Evolutionary conservation across 2,113 vertebrate genomes (phyloP).

Genomic region (Urocitellus parryii): DNA sequence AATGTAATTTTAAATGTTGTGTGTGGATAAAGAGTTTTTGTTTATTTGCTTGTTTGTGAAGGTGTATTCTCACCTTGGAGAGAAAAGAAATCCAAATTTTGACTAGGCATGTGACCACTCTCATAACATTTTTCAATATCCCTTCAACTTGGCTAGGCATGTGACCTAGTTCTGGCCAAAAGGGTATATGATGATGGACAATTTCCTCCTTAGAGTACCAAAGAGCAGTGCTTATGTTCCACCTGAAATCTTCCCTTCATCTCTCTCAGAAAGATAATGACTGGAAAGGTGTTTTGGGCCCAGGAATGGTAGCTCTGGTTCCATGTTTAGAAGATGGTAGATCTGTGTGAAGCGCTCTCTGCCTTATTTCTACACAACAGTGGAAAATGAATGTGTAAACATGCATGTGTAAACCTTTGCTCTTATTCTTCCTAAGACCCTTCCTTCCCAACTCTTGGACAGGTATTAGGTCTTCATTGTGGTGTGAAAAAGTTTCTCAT

Average conservation of each 20-base stretch:
- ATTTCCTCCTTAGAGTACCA: neutral
- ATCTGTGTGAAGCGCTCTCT: neutral
- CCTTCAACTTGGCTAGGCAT: neutral
- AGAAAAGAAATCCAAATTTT: neutral
- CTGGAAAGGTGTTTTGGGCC: no score
- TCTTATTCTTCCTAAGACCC: neutral
- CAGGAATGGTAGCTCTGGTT: rapidly evolving
- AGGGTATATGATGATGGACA: rapidly evolving
- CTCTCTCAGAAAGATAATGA: neutral
- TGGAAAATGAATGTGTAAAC: neutral
- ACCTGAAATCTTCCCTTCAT: neutral
- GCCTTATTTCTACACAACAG: neutral
- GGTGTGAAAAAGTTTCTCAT: neutral
- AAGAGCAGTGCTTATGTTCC: neutral
- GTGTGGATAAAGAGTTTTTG: neutral
- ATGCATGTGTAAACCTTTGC: neutral
- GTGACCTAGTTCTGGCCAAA: neutral
- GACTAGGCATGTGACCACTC: neutral
- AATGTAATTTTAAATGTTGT: neutral
- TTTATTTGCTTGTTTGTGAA: neutral
- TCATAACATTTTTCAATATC: neutral
- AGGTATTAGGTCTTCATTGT: neutral
- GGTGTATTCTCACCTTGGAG: neutral
- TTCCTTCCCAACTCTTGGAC: neutral
- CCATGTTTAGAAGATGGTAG: neutral